These are phyloP conservation scores for Tetragonula clypearis DNA, from an alignment of 1,140 invertebrate genomes.

Conservation along the genomic window DNA sequence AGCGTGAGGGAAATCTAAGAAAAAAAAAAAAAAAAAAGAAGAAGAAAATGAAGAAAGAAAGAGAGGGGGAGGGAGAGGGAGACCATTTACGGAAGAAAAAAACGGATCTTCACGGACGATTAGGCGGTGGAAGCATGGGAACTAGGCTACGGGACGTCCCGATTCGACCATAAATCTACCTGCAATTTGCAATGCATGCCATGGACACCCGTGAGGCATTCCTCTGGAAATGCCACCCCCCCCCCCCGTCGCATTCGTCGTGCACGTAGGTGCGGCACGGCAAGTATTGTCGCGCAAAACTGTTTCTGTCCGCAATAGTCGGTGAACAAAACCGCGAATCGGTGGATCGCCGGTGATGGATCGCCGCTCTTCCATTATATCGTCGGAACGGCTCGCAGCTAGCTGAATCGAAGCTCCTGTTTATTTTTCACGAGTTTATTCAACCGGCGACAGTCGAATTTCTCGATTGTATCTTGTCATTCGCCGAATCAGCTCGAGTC, in stretches of 20 bases:
- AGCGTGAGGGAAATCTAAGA: not conserved
- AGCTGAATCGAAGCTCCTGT: not conserved
- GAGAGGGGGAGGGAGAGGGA: too few species aligned
- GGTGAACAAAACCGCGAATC: slow-evolving; percentile 41
- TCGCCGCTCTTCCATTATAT: slow-evolving; percentile 27
- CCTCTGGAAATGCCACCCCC: slow-evolving; percentile 28
- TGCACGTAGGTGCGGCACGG: slow-evolving; percentile 39
- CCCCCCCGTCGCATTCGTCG: not conserved
- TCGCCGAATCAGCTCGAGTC: not conserved
- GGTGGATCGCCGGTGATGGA: slow-evolving; percentile 36
- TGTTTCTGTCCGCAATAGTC: slow-evolving; percentile 47
- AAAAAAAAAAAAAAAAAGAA: not conserved
- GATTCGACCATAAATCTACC: slow-evolving; percentile 50
- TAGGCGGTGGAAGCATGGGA: slow-evolving; percentile 45
- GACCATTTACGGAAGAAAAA: slow-evolving; percentile 13
- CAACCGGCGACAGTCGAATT: not conserved
- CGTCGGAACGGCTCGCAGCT: not conserved
- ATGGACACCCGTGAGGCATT: slow-evolving; percentile 43
- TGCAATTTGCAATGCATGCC: slow-evolving; percentile 52
- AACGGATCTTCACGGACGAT: slow-evolving; percentile 46
- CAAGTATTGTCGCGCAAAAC: slow-evolving; percentile 49
- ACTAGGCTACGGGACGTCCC: slow-evolving; percentile 48
- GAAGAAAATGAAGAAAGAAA: not conserved
- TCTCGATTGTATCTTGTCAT: not conserved
- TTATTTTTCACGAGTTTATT: not conserved